phyloP scores from a whole-genome alignment of 1,140 invertebrate species.

The Drosophila bipectinata region DNA sequence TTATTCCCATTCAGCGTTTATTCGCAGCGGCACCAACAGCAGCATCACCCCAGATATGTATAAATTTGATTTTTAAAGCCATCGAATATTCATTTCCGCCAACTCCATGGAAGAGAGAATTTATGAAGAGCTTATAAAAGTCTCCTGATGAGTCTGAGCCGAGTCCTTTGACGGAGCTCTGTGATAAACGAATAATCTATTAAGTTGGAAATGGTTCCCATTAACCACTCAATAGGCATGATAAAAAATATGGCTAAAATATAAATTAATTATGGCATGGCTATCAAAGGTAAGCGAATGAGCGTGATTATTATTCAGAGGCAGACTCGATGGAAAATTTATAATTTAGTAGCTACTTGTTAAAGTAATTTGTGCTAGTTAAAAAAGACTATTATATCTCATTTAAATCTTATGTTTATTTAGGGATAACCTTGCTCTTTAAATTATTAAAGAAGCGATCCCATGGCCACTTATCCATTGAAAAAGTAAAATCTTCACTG shows the following conservation, averaged over 20 bases:
- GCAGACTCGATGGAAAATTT: conserved; percentile 6
- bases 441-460: too few species aligned
- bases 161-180: not conserved
- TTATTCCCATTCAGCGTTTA: conserved; percentile 35
- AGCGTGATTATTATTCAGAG: conserved; percentile 8
- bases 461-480: not conserved
- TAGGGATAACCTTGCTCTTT: not conserved
- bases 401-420: too few species aligned
- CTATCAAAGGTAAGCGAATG: conserved; percentile 3
- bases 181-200: conserved; percentile 9
- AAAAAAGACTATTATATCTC: too few species aligned
- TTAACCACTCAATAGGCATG: not conserved
- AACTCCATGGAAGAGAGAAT: conserved; percentile 19
- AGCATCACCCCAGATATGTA: conserved; percentile 1
- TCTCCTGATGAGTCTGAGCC: conserved; percentile 1
- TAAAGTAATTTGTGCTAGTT: too few species aligned
- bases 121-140: conserved; percentile 14
- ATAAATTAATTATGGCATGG: conserved; percentile 9
- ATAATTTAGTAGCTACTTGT: conserved; percentile 25
- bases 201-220: not conserved
- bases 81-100: conserved; percentile 18
- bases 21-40: conserved; percentile 2
- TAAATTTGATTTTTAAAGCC: conserved; percentile 38
- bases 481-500: conserved; percentile 7
- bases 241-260: not conserved